These are phyloP conservation scores for Sthenelais limicola DNA, from an alignment of 2,888 invertebrate species.

Conservation along the genomic window DNA sequence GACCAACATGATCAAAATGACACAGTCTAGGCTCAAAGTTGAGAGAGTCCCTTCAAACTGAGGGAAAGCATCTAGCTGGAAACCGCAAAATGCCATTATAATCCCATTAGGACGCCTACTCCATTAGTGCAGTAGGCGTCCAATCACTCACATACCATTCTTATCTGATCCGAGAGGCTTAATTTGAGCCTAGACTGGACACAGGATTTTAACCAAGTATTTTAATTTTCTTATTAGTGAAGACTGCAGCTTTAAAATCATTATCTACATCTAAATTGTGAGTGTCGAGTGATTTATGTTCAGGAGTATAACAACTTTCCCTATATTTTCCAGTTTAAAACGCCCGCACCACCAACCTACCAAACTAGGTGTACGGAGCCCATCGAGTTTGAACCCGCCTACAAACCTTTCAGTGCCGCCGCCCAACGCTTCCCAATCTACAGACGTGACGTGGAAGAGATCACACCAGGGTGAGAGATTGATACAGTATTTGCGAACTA, in stretches of 20 bases:
- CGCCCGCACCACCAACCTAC: conserved; percentile 57
- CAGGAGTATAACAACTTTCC: background rate
- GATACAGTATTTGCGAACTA: too few relatives aligned
- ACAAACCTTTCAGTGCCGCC: conserved; percentile 67
- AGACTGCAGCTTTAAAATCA: background rate
- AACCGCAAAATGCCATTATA: too few relatives aligned
- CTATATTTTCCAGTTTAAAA: conserved; percentile 55
- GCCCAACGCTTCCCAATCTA: conserved; percentile 65
- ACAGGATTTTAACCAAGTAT: background rate
- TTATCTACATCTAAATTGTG: too few relatives aligned
- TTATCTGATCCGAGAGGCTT: too few relatives aligned
- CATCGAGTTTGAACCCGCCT: conserved; percentile 57
- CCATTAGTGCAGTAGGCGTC: too few relatives aligned
- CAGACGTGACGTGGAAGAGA: conserved; percentile 62
- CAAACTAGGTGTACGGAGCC: conserved; percentile 59
- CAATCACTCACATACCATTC: too few relatives aligned
- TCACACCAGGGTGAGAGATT: conserved; percentile 71
- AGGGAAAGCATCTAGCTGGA: too few relatives aligned
- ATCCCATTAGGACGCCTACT: too few relatives aligned
- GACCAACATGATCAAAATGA: too few relatives aligned
- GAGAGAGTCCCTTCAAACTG: too few relatives aligned
- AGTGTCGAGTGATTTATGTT: background rate
- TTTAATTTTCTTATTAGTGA: background rate
- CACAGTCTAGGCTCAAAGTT: too few relatives aligned
- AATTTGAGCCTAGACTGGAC: too few relatives aligned